Evolutionary conservation across 2,888 invertebrate genomes (phyloP).

Genomic region (Cryptosula pallasiana): DNA sequence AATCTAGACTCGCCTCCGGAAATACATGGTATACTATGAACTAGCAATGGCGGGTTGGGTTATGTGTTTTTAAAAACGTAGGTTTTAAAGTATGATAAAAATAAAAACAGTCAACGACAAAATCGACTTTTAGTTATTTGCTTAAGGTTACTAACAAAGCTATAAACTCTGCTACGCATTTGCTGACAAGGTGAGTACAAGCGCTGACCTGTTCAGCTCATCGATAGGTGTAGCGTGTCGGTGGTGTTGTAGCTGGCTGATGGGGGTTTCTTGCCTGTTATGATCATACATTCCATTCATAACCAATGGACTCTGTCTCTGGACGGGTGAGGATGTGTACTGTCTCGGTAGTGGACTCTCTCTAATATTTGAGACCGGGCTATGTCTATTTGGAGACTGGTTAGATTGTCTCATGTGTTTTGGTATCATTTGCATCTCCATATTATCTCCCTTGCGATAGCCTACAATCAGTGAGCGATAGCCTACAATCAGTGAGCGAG

Average conservation of each 20-base stretch:
- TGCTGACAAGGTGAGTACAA: no score
- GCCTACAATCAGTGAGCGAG: no score
- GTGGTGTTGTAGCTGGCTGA: background rate
- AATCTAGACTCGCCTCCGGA: no score
- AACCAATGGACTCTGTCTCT: conserved; percentile 30
- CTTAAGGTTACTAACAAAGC: no score
- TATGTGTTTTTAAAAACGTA: no score
- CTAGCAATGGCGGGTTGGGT: no score
- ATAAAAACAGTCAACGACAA: no score
- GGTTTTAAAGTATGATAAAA: no score
- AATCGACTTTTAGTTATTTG: no score
- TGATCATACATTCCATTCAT: conserved; percentile 27
- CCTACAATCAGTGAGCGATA: no score
- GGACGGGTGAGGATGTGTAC: conserved; percentile 29
- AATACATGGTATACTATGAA: no score
- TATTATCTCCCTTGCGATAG: conserved; percentile 16
- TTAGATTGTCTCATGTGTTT: conserved; percentile 12
- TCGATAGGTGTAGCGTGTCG: background rate
- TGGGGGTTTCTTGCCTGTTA: conserved; percentile 14
- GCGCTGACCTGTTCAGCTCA: conserved; percentile 7
- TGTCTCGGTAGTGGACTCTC: conserved; percentile 62
- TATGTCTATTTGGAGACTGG: conserved; percentile 42
- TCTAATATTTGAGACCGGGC: conserved; percentile 66
- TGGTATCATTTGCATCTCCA: conserved; percentile 22
- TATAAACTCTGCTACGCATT: no score